Conservation (phyloP, 2,113 vertebrate species). For the Sakesphorus luctuosus region DNA sequence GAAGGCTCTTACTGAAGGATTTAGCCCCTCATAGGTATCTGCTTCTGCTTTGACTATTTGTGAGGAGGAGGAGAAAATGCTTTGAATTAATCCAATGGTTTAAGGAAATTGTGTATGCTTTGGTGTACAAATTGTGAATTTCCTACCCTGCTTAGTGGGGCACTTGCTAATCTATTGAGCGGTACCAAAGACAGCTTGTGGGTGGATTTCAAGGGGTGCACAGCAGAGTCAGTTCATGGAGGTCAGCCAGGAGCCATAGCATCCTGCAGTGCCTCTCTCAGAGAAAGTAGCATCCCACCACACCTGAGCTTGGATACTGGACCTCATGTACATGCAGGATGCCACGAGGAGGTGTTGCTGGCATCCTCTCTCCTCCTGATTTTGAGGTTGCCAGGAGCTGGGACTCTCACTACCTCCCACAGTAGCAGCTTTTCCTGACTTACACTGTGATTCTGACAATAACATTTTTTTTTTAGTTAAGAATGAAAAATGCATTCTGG, state of each 20-base stretch:
- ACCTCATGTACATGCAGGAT: background rate
- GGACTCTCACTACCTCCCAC: background rate
- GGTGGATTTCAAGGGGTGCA: background rate
- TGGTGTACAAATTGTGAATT: background rate
- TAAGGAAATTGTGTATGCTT: background rate
- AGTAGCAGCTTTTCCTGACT: background rate
- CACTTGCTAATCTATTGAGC: accelerated
- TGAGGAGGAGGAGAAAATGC: background rate
- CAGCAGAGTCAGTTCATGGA: background rate
- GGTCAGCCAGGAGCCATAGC: background rate
- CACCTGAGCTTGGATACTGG: background rate
- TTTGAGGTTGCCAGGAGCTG: background rate
- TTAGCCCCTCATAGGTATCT: background rate
- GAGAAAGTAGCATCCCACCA: background rate
- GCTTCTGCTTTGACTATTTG: background rate
- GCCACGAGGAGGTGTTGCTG: background rate
- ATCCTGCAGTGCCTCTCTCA: background rate
- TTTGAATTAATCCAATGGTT: background rate
- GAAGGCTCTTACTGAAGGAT: background rate
- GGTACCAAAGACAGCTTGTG: background rate
- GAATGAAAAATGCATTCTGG: background rate
- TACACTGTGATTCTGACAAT: background rate
- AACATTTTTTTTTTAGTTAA: background rate
- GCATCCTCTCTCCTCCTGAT: background rate
- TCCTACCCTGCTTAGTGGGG: background rate